Evolutionary conservation across 2,888 invertebrate genomes (phyloP).

Genomic region (Zele albiditarsus): DNA sequence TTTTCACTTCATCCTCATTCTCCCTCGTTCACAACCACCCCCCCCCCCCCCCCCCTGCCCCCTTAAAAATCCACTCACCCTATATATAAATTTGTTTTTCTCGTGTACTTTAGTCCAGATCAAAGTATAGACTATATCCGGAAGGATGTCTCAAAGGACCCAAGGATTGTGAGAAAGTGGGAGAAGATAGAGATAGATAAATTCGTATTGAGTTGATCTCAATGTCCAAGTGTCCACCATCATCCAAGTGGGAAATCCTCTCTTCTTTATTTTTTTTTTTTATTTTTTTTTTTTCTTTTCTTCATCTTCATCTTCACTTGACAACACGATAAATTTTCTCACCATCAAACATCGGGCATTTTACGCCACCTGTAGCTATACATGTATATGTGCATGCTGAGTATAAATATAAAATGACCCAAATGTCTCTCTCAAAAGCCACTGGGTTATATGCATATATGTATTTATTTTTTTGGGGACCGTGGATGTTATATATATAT

Average conservation of each 20-base stretch:
- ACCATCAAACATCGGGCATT: slow-evolving; percentile 7
- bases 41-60: background rate
- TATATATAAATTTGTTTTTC: background rate
- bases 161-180: background rate
- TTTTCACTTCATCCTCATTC: background rate
- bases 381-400: background rate
- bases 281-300: background rate
- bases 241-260: slow-evolving; percentile 8
- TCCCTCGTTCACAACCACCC: background rate
- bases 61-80: background rate
- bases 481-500: no score
- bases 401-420: background rate
- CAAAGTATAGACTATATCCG: slow-evolving; percentile 7
- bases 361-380: slow-evolving; percentile 19
- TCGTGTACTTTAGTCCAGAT: background rate
- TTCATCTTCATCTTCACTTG: slow-evolving; percentile 9
- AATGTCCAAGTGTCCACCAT: slow-evolving; percentile 27
- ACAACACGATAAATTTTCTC: slow-evolving; percentile 20
- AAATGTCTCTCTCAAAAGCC: background rate
- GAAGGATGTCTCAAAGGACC: slow-evolving; percentile 16
- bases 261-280: slow-evolving; percentile 8
- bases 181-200: background rate
- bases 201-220: slow-evolving; percentile 20
- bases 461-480: background rate
- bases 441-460: background rate